These are phyloP conservation scores for Smutsia temminckii DNA, from an alignment of 2,797 vertebrate species.

Conservation along the genomic window DNA sequence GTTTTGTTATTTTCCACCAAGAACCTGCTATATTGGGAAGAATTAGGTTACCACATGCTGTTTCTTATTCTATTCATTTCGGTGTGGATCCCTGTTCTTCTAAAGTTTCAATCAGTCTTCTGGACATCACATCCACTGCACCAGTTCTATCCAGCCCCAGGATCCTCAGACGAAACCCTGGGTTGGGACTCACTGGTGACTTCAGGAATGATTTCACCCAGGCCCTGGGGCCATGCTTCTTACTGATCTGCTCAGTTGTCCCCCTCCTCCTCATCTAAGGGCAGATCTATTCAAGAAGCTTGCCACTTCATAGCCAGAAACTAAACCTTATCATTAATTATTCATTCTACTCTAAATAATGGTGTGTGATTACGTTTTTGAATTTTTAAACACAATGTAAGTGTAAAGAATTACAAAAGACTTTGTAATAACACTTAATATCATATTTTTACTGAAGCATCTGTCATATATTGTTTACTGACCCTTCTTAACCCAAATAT, in stretches of 20 bases:
- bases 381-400: neutral
- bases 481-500: neutral
- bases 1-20: slow-evolving; percentile 75
- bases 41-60: slow-evolving; percentile 78
- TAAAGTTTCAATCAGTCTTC: slow-evolving; percentile 83
- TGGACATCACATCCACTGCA: slow-evolving; percentile 84
- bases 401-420: neutral
- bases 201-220: neutral
- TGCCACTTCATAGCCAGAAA: neutral
- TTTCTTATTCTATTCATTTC: slow-evolving; percentile 63
- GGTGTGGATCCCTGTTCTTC: slow-evolving; percentile 51
- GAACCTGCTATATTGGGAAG: slow-evolving; percentile 67
- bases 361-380: neutral
- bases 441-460: neutral
- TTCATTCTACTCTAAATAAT: neutral
- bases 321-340: neutral
- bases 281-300: neutral
- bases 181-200: slow-evolving; percentile 64
- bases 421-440: neutral
- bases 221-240: neutral
- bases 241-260: neutral
- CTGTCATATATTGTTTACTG: neutral
- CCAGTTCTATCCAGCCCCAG: slow-evolving; percentile 84
- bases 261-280: neutral
- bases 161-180: slow-evolving; percentile 78